phyloP scores from a whole-genome alignment of 2,113 vertebrate species.

The Chlamydotis undulata region DNA sequence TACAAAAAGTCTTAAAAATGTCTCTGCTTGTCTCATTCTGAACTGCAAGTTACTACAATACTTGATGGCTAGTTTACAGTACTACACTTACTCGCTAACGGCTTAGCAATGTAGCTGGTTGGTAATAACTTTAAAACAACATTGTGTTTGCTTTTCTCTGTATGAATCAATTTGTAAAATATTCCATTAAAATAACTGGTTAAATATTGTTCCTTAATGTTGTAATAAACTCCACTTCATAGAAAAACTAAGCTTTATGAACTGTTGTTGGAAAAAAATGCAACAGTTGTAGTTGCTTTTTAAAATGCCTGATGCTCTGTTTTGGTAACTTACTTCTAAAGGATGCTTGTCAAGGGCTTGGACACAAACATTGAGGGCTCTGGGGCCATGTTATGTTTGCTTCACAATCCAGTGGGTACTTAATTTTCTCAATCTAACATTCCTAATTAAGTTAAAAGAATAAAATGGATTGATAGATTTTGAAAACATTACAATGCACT shows the following conservation, averaged over 20 bases:
- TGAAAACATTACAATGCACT: background rate
- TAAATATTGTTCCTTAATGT: constrained; percentile 30
- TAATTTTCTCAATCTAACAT: background rate
- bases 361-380: background rate
- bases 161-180: constrained; percentile 73
- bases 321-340: background rate
- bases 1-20: constrained; percentile 93
- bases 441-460: background rate
- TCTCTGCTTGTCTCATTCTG: constrained; percentile 30
- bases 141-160: constrained; percentile 52
- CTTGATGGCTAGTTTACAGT: constrained; percentile 69
- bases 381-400: background rate
- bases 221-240: constrained; percentile 74
- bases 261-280: background rate
- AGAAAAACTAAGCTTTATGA: background rate
- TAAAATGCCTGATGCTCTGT: background rate
- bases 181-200: constrained; percentile 37
- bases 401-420: background rate
- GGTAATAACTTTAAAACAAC: constrained; percentile 49
- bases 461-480: background rate
- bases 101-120: constrained; percentile 64
- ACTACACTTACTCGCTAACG: constrained; percentile 41
- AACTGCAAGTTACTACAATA: constrained; percentile 60
- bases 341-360: background rate
- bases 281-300: background rate